Conservation (phyloP, 2,797 vertebrate genomes). For the Chrysocyon brachyurus region DNA sequence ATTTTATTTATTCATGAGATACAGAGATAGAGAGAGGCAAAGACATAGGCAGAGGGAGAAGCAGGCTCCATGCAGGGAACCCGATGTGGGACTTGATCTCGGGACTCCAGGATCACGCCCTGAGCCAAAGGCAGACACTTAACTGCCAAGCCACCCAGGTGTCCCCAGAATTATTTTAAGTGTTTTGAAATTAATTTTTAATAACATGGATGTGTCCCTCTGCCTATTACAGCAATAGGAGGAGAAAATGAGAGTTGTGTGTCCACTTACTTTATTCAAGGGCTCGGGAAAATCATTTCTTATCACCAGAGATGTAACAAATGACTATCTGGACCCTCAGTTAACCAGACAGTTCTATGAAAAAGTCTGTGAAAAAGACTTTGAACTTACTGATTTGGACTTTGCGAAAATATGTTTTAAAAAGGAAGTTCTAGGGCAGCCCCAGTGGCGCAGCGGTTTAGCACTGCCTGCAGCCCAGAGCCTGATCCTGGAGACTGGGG, state of each 20-base stretch:
- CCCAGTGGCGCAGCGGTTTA: background rate
- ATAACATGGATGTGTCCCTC: slow-evolving; percentile 95
- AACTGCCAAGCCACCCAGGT: too few relatives aligned
- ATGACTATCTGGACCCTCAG: slow-evolving; percentile 77
- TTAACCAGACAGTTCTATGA: slow-evolving; percentile 78
- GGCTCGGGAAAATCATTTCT: slow-evolving; percentile 76
- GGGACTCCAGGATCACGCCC: too few relatives aligned
- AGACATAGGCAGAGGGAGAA: background rate
- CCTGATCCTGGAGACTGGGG: background rate
- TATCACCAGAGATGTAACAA: slow-evolving; percentile 78
- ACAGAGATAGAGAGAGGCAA: background rate
- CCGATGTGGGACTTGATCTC: too few relatives aligned
- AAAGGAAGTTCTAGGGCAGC: slow-evolving; percentile 83
- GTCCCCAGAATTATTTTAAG: slow-evolving; percentile 88
- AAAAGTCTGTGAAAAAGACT: slow-evolving; percentile 76
- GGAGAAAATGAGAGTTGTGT: slow-evolving; percentile 79
- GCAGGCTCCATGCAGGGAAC: background rate
- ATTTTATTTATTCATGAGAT: background rate
- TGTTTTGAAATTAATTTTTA: slow-evolving; percentile 90
- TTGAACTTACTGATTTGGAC: slow-evolving; percentile 79
- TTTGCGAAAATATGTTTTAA: slow-evolving; percentile 83
- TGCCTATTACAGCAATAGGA: slow-evolving; percentile 84
- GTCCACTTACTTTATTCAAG: slow-evolving; percentile 83
- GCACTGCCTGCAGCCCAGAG: background rate
- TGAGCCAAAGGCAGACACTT: background rate